Evolutionary conservation across 2,797 vertebrate species (phyloP), one percentile per base, ranked within the genome.

Genomic region (Enteromius radiatus): DNA sequence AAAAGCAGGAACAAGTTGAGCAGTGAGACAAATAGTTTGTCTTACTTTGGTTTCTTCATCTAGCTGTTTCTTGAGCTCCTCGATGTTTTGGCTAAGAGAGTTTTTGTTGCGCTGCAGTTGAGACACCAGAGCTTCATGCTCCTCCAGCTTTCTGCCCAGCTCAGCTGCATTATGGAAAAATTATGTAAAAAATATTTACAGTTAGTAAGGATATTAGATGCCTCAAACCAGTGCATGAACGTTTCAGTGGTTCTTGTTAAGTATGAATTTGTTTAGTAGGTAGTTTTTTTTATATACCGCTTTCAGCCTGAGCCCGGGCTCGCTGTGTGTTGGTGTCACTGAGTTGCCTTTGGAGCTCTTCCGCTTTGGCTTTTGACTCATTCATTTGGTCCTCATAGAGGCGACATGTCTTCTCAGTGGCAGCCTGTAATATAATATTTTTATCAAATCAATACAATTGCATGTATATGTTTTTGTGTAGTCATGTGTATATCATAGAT

Each of bases 41-140:
- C 70, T 88, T 78, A 98, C 97, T 95, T 98, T 99, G 76, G 91
- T 96, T 88, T 98, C 97, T 83, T 99, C 97, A 47, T 98, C 97
- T 85, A 98, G 90, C 89, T 98, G 97, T 88, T 97, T 95, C 91
- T 96, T 96, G 54, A 98, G 92, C 38, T 98, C 97, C 83, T 99
- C 97, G 0, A 95, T 89, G 81, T 86, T 96, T 91, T 98, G 97
- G 33, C 95, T 89, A 33, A 96, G 96, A 0, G 95, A 95, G 84
- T 91, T 93, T 89, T 97, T 98, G 65, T 94, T 92, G 0, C 97
- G 94, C 85, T 95, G 96, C 82, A 99, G 95, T 88, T 99, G 97
- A 82, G 95, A 96, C 63, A 97, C 94, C 89, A 95, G 86, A 61
- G 95, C 92, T 61, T 98, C 97, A 74, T 95, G 95, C 86, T 98